phyloP scores from a whole-genome alignment of 1,140 invertebrate genomes.

The Euura lappo region DNA sequence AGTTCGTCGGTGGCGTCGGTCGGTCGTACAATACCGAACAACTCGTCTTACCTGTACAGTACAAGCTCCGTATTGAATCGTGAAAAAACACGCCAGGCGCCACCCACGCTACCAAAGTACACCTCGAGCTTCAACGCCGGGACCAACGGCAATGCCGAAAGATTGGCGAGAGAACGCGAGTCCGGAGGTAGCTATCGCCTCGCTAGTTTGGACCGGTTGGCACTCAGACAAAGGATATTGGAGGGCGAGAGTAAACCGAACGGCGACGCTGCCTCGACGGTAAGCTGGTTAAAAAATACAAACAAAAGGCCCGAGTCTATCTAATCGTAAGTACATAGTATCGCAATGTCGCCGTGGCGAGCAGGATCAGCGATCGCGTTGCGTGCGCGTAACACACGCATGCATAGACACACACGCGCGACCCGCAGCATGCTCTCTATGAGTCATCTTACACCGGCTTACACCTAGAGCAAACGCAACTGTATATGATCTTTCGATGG shows the following conservation, averaged over 20 bases:
- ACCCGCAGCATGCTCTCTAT: background rate
- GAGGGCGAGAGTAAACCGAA: slow-evolving; percentile 59
- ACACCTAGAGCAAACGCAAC: background rate
- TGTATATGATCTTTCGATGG: background rate
- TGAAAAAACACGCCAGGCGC: slow-evolving; percentile 61
- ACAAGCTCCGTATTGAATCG: slow-evolving; percentile 54
- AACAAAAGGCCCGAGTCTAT: no score
- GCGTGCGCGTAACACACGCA: no score
- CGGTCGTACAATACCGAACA: slow-evolving; percentile 38
- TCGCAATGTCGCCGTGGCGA: no score
- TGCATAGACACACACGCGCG: no score
- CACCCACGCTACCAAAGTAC: slow-evolving; percentile 72
- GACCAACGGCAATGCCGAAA: slow-evolving; percentile 58
- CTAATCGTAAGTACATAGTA: no score
- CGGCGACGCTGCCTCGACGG: slow-evolving; percentile 49
- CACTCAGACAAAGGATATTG: slow-evolving; percentile 73
- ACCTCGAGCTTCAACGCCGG: slow-evolving; percentile 66
- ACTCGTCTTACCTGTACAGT: slow-evolving; percentile 59
- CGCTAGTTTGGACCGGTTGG: slow-evolving; percentile 74
- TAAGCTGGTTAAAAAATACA: slow-evolving; percentile 35
- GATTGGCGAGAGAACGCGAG: slow-evolving; percentile 60
- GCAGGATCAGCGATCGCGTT: no score
- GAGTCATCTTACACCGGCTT: background rate
- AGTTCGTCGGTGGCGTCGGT: slow-evolving; percentile 34
- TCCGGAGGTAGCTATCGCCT: slow-evolving; percentile 69